A percentile compares a stretch with the other conserved stretches of the same genome.
Evolutionary conservation across 2,113 vertebrate genomes (phyloP).

Genomic region (Picathartes gymnocephalus): DNA sequence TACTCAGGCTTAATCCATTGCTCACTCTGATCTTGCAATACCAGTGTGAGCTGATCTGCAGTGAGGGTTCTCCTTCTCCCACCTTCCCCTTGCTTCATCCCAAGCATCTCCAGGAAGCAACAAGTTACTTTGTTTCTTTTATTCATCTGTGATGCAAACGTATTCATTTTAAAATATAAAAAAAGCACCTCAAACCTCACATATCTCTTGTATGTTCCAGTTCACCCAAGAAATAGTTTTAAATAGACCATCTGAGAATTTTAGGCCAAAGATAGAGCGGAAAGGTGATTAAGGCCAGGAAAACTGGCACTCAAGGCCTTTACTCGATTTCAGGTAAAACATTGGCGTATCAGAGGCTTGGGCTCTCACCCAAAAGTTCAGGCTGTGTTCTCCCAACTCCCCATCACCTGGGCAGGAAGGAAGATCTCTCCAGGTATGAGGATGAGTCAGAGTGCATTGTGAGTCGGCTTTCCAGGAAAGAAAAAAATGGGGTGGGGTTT

Average conservation of each 20-base stretch:
- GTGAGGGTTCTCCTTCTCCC: not conserved
- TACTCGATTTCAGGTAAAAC: not conserved
- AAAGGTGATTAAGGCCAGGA: not conserved
- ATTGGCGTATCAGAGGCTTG: not conserved
- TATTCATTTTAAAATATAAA: not conserved
- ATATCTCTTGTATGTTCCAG: not conserved
- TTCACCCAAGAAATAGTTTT: not conserved
- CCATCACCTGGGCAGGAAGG: conserved; percentile 4
- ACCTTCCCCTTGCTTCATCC: not conserved
- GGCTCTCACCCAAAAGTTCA: not conserved
- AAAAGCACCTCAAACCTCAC: not conserved
- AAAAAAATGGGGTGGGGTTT: no score
- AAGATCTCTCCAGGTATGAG: not conserved
- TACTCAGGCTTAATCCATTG: not conserved
- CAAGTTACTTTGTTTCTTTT: not conserved
- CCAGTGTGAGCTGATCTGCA: not conserved
- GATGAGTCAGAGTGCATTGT: not conserved
- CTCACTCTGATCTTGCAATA: not conserved
- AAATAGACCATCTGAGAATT: not conserved
- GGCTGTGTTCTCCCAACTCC: not conserved
- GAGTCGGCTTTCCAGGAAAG: not conserved
- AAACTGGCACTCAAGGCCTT: not conserved
- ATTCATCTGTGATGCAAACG: not conserved
- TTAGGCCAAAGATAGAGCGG: not conserved
- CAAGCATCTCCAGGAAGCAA: not conserved